Conservation (phyloP, 1,140 invertebrate genomes). For the Panonychus citri region DNA sequence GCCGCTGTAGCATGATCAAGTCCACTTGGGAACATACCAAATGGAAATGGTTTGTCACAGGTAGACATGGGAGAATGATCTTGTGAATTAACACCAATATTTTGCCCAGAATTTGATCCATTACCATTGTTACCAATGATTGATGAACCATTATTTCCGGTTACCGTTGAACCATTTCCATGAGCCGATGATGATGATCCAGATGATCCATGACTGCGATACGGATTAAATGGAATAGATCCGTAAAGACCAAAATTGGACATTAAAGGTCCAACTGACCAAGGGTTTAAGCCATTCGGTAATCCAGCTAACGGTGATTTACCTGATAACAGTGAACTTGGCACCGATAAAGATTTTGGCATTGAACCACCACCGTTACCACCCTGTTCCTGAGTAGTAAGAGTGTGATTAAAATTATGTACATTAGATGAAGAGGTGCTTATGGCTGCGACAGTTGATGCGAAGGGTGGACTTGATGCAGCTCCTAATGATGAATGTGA, state of each 20-base stretch:
- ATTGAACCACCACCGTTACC: neutral
- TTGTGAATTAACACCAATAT: neutral
- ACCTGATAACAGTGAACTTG: neutral
- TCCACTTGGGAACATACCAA: neutral
- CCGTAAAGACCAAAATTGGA: neutral
- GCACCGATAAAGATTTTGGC: conserved; percentile 1
- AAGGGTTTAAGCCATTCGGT: neutral
- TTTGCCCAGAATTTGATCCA: neutral
- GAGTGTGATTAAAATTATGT: neutral
- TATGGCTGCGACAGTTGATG: neutral
- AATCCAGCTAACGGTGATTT: neutral
- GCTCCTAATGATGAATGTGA: neutral
- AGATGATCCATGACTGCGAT: neutral
- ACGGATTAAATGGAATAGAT: neutral
- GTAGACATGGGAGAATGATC: neutral
- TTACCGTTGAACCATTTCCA: neutral
- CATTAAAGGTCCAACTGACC: neutral
- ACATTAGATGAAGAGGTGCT: neutral
- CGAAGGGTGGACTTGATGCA: neutral
- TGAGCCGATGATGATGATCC: neutral
- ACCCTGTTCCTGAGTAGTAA: no score
- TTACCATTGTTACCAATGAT: no score
- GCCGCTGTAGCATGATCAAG: no score
- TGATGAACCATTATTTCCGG: no score
- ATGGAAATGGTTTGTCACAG: conserved; percentile 1